Evolutionary conservation across 1,140 invertebrate genomes (phyloP), one percentile per base, ranked within the genome.

Genomic region (Drosophila oshimai): DNA sequence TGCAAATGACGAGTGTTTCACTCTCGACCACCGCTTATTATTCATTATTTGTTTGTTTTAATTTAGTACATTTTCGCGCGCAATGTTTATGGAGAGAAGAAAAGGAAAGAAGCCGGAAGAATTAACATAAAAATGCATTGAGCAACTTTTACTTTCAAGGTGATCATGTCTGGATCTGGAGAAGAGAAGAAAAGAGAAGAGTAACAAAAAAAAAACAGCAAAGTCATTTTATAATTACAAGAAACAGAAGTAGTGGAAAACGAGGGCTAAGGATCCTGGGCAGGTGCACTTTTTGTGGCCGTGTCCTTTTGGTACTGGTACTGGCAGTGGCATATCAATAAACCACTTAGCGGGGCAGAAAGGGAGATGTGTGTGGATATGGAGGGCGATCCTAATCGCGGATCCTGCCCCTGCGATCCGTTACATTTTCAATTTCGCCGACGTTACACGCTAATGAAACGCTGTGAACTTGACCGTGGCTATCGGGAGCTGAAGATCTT

Each of bases 381-480:
- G 6, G n/a, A 45, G 42, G 15, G 41, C 47, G 80, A 84, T 84
- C 65, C 71, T 84, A 80, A 84, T 84, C 80, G 37, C 33, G n/a
- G 34, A 36, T 69, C 64, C 65, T 69, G 42, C 42, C 50, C 36
- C 22, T 41, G 34, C 29, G 36, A 22, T 87, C 81, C 81, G 83
- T 88, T 88, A 88, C 83, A 88, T 68, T 88, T 88, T 88, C 83
- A 88, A 88, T 88, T 88, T 77, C 60, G 53, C 72, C 72, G 76
- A 74, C 72, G 57, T 89, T 89, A 89, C 77, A 90, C 89, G 89
- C 89, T 90, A 90, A 90, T 90, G 88, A 90, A 72, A 90, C 83
- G 67, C 62, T 81, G 77, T 90, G 89, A 90, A 90, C 89, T 90
- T 90, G 89, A 90, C 89, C 89, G 84, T 90, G 84, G 89, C 89